Base-by-base conservation (phyloP, 2,113 vertebrate genomes). In the Gavialis gangeticus region DNA sequence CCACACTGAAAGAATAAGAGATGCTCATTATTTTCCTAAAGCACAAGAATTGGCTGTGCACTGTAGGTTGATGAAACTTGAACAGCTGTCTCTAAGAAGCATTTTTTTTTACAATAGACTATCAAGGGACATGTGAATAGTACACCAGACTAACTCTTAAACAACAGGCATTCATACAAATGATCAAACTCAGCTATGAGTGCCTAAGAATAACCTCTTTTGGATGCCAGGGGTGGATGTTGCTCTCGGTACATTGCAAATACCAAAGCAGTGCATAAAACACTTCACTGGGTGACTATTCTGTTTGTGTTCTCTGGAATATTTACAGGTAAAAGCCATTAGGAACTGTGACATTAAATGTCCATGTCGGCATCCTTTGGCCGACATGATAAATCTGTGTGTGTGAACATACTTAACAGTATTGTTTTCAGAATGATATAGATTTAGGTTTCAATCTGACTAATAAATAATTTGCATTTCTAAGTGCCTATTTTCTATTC, bases 71-170 rank as follows among this genome's bases (percentile, higher is more conserved):
- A 92, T 0, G 56, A 97, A 97, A 96, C 67, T 91, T 90, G 89
- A 97, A 95, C 94, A 97, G 95, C 96, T 97, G 95, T 94, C 94
- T 96, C 71, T 28, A 91, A 95, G 93, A 92, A 87, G 81, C 79
- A 64, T 5, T 89, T 95, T 89, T 93, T 91, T 95, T 91, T 84
- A 67, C 78, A 90, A 46, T 62, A 91, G 67, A 75, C 84, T 94
- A 88, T 89, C 94, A 94, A 97, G 97, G 92, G 92, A 96, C 83
- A 30, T 71, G 66, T 67, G 83, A 90, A 81, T 60, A 82, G 83
- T 57, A 80, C 84, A 91, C 79, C 81, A 91, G 58, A 85, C 84
- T 94, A 66, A 93, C 84, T 83, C 95, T 93, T 92, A 91, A 87
- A 77, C 84, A 94, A 84, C 88, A 95, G 92, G 91, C 37, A 75